phyloP scores from a whole-genome alignment of 2,888 invertebrate species.

The Phorcus lineatus region DNA sequence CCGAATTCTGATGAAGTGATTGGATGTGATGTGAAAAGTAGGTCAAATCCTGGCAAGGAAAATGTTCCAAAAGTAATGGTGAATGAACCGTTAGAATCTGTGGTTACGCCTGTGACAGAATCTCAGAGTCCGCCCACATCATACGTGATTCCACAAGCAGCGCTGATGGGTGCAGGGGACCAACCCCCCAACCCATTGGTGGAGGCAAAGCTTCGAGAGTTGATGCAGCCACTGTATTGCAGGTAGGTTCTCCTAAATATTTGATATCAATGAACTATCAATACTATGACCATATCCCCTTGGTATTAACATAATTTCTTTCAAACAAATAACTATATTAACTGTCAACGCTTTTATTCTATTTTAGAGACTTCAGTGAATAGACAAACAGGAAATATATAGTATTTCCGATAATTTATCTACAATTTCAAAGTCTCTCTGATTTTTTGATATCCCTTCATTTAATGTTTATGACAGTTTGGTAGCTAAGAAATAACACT shows the following conservation, averaged over 20 bases:
- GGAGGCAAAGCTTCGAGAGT: constrained; percentile 18
- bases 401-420: no score
- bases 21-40: background rate
- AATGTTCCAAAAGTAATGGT: constrained; percentile 21
- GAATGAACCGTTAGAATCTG: constrained; percentile 17
- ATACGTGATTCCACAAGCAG: constrained; percentile 6
- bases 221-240: background rate
- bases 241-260: background rate
- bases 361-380: no score
- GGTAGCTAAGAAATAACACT: no score
- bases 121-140: background rate
- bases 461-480: no score
- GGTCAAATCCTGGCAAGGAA: constrained; percentile 10
- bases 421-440: no score
- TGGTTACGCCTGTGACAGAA: background rate
- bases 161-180: constrained; percentile 16
- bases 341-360: no score
- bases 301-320: no score
- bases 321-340: no score
- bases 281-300: no score
- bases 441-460: no score
- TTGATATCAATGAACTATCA: no score
- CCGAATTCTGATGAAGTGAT: constrained; percentile 11
- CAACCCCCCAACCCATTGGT: constrained; percentile 21
- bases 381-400: no score